Evolutionary conservation across 1,140 invertebrate genomes (phyloP).

Genomic region (Lordiphosa stackelbergi): DNA sequence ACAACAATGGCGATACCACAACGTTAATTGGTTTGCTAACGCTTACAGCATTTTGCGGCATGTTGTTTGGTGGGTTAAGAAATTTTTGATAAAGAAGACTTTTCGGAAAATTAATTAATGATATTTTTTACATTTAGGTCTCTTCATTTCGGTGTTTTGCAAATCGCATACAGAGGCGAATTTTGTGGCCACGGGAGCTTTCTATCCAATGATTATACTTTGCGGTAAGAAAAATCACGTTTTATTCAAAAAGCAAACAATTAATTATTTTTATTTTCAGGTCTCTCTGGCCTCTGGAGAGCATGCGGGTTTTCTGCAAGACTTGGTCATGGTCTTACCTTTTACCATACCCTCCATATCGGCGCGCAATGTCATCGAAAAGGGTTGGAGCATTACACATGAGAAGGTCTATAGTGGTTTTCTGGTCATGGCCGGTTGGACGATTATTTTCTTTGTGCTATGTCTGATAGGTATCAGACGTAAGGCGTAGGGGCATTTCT

Average conservation of each 20-base stretch:
- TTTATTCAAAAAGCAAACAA: neutral
- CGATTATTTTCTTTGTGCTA: slow-evolving; percentile 74
- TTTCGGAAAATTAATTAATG: neutral
- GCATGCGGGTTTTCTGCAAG: slow-evolving; percentile 80
- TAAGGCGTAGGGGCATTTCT: slow-evolving; percentile 57
- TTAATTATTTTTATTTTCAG: slow-evolving; percentile 79
- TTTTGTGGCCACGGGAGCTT: slow-evolving; percentile 89
- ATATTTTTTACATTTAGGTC: slow-evolving; percentile 57
- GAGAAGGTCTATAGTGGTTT: slow-evolving; percentile 81
- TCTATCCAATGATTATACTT: slow-evolving; percentile 90
- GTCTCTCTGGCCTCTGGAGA: slow-evolving; percentile 94
- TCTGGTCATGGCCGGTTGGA: slow-evolving; percentile 80
- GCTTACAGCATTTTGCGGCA: slow-evolving; percentile 83
- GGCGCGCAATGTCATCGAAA: slow-evolving; percentile 82
- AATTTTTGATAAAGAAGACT: neutral
- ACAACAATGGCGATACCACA: slow-evolving; percentile 81
- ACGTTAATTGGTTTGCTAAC: slow-evolving; percentile 80
- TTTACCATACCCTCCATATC: slow-evolving; percentile 84
- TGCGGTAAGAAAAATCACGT: slow-evolving; percentile 81
- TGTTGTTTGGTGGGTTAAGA: slow-evolving; percentile 82
- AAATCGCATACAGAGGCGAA: slow-evolving; percentile 88
- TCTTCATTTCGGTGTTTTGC: slow-evolving; percentile 88
- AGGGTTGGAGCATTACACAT: slow-evolving; percentile 79
- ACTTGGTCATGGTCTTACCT: slow-evolving; percentile 81
- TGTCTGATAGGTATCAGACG: slow-evolving; percentile 78